A percentile compares a stretch with the other conserved stretches of the same genome.
phyloP scores from a whole-genome alignment of 1,140 invertebrate genomes.

The Homalodisca vitripennis region DNA sequence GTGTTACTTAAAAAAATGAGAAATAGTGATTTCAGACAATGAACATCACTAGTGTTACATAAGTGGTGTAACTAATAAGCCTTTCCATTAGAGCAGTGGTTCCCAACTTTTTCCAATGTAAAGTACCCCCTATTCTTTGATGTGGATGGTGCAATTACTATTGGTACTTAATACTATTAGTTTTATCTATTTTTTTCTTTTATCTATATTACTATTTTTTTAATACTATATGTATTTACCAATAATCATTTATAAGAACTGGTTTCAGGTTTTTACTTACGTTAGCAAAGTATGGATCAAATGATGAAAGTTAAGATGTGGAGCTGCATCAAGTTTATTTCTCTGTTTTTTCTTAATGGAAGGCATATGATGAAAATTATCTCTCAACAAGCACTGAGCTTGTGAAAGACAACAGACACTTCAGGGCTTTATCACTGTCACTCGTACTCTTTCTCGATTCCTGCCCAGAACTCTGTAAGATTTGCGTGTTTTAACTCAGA shows the following conservation, averaged over 20 bases:
- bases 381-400: slow-evolving; percentile 12
- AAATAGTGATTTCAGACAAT: no score
- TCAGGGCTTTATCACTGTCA: neutral
- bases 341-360: neutral
- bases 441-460: neutral
- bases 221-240: neutral
- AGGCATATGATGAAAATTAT: neutral
- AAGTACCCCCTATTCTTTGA: neutral
- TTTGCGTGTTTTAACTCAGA: neutral
- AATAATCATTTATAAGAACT: neutral
- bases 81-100: neutral
- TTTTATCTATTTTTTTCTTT: neutral
- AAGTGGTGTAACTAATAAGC: no score
- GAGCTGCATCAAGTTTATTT: neutral
- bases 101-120: slow-evolving; percentile 3
- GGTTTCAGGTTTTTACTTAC: neutral
- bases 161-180: neutral
- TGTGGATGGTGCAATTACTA: neutral
- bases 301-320: slow-evolving; percentile 2
- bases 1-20: no score
- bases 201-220: neutral
- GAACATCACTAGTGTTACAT: no score
- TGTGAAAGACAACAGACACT: neutral
- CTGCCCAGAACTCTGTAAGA: neutral
- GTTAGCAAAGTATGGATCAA: neutral